phyloP scores from a whole-genome alignment of 2,888 invertebrate species.

The Caenorhabditis japonica region DNA sequence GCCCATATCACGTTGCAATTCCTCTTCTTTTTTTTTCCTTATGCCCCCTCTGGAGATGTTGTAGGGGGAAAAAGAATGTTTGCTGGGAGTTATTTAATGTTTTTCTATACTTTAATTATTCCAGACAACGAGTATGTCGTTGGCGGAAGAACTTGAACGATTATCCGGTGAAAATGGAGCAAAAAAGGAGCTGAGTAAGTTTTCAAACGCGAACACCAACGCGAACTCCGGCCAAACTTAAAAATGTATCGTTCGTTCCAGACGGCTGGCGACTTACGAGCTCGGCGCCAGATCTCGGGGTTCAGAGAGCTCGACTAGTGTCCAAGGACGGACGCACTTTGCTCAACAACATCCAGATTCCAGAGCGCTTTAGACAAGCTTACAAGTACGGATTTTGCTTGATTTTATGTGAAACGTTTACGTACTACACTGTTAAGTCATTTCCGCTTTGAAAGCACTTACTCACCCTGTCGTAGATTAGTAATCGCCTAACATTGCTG shows the following conservation, averaged over 20 bases:
- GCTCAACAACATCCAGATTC: constrained; percentile 68
- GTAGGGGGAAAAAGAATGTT: too few species aligned
- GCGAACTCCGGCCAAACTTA: too few species aligned
- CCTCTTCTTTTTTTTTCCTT: neutral
- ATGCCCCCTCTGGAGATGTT: too few species aligned
- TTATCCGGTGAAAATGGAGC: constrained; percentile 59
- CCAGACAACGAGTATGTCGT: constrained; percentile 57
- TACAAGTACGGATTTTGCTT: constrained; percentile 62
- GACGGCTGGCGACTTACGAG: constrained; percentile 61
- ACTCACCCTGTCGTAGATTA: too few species aligned
- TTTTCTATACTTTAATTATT: constrained; percentile 23
- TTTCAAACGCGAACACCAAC: neutral
- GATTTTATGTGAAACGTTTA: too few species aligned
- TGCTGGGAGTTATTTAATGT: too few species aligned
- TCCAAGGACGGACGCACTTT: constrained; percentile 71
- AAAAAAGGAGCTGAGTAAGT: constrained; percentile 65
- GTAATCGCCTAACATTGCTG: too few species aligned
- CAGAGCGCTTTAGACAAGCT: constrained; percentile 57
- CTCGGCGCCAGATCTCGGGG: constrained; percentile 43
- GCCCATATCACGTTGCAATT: constrained; percentile 45
- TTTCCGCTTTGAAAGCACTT: too few species aligned
- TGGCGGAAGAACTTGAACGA: constrained; percentile 66
- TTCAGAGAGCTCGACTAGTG: constrained; percentile 65
- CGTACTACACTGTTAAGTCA: too few species aligned
- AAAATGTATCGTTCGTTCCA: constrained; percentile 23